phyloP scores from a whole-genome alignment of 2,797 vertebrate genomes.

The Toxotes lorentzi region DNA sequence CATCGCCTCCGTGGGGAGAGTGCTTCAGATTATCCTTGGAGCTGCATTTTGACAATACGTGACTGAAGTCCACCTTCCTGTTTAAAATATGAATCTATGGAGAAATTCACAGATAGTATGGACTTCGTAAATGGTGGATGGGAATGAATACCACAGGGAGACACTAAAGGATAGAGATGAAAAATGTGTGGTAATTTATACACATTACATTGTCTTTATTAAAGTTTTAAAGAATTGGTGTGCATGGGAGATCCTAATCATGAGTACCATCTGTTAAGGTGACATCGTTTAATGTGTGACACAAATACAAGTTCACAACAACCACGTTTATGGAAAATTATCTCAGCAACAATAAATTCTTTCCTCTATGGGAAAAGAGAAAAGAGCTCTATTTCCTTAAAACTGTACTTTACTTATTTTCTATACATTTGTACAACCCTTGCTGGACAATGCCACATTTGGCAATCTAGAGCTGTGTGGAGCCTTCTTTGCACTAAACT shows the following conservation, averaged over 20 bases:
- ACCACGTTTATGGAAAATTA: neutral
- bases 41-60: slow-evolving; percentile 79
- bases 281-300: neutral
- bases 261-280: neutral
- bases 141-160: slow-evolving; percentile 4
- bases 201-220: neutral
- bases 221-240: neutral
- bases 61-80: slow-evolving; percentile 84
- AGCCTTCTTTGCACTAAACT: too few species aligned
- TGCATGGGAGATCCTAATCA: neutral
- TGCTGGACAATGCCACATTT: neutral
- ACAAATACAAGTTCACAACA: neutral
- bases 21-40: slow-evolving; percentile 85
- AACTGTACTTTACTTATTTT: neutral
- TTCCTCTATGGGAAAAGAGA: neutral
- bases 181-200: slow-evolving; percentile 8
- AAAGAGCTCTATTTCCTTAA: too few species aligned
- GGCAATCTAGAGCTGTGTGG: neutral
- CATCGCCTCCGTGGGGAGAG: slow-evolving; percentile 76
- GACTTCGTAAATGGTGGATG: slow-evolving; percentile 51
- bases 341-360: neutral
- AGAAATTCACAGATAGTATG: slow-evolving; percentile 79
- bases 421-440: neutral
- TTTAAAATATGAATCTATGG: slow-evolving; percentile 85
- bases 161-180: slow-evolving; percentile 7